A percentile compares a stretch with the other conserved stretches of the same genome.
phyloP scores from a whole-genome alignment of 2,113 vertebrate species.

The Notarius quadriscutis region DNA sequence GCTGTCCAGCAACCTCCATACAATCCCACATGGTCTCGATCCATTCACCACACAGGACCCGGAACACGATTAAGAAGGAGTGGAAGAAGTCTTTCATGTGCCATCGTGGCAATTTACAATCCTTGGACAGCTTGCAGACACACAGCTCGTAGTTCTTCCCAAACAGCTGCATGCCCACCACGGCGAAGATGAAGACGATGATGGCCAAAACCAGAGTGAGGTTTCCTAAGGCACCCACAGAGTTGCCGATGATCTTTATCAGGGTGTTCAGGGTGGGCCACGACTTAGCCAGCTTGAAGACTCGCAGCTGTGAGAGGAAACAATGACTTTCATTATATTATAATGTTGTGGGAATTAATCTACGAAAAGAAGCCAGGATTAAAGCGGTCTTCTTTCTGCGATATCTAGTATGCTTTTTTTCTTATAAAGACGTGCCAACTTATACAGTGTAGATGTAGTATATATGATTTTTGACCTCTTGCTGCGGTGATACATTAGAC shows the following conservation, averaged over 20 bases:
- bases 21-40: constrained; percentile 98
- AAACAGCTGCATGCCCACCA: constrained; percentile 98
- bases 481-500: neutral
- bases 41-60: constrained; percentile 95
- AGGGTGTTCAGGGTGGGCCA: constrained; percentile 97
- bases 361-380: neutral
- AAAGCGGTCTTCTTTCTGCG: neutral
- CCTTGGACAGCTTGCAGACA: constrained; percentile 83
- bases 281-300: constrained; percentile 95
- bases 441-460: neutral
- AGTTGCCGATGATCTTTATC: constrained; percentile 98
- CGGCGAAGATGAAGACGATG: constrained; percentile 98
- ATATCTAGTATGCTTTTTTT: neutral
- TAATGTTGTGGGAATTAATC: neutral
- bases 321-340: constrained; percentile 72
- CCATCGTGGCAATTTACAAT: constrained; percentile 88
- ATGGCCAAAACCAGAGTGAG: constrained; percentile 95
- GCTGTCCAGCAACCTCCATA: constrained; percentile 83
- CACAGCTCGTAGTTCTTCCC: constrained; percentile 89
- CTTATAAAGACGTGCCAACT: neutral
- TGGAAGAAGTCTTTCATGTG: constrained; percentile 98
- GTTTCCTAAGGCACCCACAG: constrained; percentile 93
- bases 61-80: constrained; percentile 89
- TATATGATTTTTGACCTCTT: neutral
- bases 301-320: constrained; percentile 79